Evolutionary conservation across 2,888 invertebrate genomes (phyloP).

Genomic region (Cheiracanthium punctorium): DNA sequence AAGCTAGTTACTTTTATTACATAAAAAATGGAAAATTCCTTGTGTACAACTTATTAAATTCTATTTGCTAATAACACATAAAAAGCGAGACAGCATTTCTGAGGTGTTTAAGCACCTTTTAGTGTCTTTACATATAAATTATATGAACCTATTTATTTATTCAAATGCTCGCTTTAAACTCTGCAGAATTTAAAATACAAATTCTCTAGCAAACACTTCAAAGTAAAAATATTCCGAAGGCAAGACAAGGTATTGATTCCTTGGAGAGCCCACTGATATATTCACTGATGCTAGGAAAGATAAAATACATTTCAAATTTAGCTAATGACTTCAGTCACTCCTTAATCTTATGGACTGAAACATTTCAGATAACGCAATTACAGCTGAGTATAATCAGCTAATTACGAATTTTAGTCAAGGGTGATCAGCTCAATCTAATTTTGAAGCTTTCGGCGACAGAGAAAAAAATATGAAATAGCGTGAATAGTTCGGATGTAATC

Average conservation of each 20-base stretch:
- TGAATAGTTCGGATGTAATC: background rate
- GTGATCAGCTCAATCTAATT: constrained; percentile 5
- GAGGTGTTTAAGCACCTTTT: too few relatives aligned
- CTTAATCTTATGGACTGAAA: background rate
- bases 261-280: background rate
- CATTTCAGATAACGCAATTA: constrained; percentile 8
- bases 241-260: background rate
- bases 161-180: too few relatives aligned
- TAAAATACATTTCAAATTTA: constrained; percentile 10
- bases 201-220: too few relatives aligned
- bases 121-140: too few relatives aligned
- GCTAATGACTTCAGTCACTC: background rate
- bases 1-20: too few relatives aligned
- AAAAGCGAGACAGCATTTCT: too few relatives aligned
- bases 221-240: too few relatives aligned
- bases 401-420: constrained; percentile 15
- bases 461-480: background rate
- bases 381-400: background rate
- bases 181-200: too few relatives aligned
- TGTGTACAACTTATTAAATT: too few relatives aligned
- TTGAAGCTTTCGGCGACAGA: background rate
- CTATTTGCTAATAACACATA: too few relatives aligned
- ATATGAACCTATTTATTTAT: too few relatives aligned
- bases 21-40: too few relatives aligned
- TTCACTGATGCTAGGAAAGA: background rate